These are phyloP conservation scores for Pachymerium ferrugineum DNA, from an alignment of 2,888 invertebrate genomes.

Conservation along the genomic window DNA sequence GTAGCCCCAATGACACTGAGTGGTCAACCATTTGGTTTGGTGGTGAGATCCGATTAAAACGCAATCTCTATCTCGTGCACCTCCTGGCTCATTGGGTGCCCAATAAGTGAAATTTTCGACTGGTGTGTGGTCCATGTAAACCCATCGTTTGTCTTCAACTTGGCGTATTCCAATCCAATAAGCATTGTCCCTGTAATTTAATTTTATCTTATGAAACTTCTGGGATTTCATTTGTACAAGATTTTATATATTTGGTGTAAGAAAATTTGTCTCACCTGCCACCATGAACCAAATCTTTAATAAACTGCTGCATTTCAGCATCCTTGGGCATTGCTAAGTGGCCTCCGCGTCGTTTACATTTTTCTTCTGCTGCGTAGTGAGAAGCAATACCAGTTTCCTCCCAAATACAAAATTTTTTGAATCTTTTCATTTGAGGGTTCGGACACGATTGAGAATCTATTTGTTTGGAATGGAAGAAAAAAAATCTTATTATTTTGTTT, in stretches of 20 bases:
- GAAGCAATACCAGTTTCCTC: background rate
- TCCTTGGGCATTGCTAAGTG: conserved; percentile 29
- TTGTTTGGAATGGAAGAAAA: too few relatives aligned
- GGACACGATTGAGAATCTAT: conserved; percentile 29
- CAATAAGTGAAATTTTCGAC: conserved; percentile 1
- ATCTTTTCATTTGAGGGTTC: background rate
- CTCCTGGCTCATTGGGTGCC: conserved; percentile 29
- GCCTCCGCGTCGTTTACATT: background rate
- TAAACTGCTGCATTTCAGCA: conserved; percentile 2
- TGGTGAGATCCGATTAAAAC: background rate
- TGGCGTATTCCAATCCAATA: conserved; percentile 29
- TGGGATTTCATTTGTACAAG: too few relatives aligned
- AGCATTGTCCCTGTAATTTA: background rate
- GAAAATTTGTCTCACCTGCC: conserved; percentile 16
- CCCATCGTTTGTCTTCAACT: background rate
- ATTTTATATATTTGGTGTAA: too few relatives aligned
- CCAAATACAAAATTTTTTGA: background rate
- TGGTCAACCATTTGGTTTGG: conserved; percentile 11
- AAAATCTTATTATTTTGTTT: too few relatives aligned
- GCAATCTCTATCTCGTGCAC: background rate
- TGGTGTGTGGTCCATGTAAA: conserved; percentile 13
- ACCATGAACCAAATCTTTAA: conserved; percentile 12
- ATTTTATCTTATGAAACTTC: background rate
- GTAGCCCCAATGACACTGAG: conserved; percentile 32
- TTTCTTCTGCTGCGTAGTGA: background rate